Percentiles rank a stretch among this genome's conserved stretches.
Evolutionary conservation across 2,797 vertebrate species (phyloP).

Genomic region (Dicrostonyx torquatus): DNA sequence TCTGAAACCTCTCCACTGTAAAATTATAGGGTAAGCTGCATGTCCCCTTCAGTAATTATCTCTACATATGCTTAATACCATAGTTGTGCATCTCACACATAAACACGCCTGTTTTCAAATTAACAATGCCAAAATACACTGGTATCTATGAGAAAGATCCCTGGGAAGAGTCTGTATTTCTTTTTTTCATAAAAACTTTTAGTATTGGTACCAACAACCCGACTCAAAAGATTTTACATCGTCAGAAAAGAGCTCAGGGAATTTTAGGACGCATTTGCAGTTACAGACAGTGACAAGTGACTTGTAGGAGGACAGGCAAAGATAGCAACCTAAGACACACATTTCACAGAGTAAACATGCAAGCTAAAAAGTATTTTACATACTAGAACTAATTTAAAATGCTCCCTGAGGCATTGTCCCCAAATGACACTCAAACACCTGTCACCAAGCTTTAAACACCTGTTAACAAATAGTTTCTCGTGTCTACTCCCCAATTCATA

Average conservation of each 20-base stretch:
- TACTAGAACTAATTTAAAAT: conserved; percentile 45
- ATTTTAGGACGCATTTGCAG: conserved; percentile 30
- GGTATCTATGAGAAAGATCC: conserved; percentile 11
- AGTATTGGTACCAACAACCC: conserved; percentile 35
- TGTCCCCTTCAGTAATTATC: background rate
- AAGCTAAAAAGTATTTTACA: conserved; percentile 34
- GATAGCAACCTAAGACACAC: background rate
- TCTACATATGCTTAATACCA: background rate
- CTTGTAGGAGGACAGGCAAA: conserved; percentile 33
- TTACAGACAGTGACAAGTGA: conserved; percentile 48
- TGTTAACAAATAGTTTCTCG: conserved; percentile 50
- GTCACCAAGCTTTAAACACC: conserved; percentile 57
- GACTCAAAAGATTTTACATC: conserved; percentile 14
- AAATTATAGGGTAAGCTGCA: background rate
- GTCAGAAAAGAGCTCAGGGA: conserved; percentile 35
- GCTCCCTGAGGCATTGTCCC: conserved; percentile 27
- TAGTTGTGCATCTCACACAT: background rate
- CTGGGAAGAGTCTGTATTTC: background rate
- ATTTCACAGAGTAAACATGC: background rate
- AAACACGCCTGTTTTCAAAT: conserved; percentile 11
- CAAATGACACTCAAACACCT: conserved; percentile 57
- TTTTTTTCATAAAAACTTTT: conserved; percentile 49
- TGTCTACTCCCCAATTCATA: background rate
- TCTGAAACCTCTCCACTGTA: background rate
- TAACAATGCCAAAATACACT: conserved; percentile 34